Evolutionary conservation across 2,797 vertebrate species (phyloP), one percentile per base, ranked within the genome.

Genomic region (Toxotes lorentzi): DNA sequence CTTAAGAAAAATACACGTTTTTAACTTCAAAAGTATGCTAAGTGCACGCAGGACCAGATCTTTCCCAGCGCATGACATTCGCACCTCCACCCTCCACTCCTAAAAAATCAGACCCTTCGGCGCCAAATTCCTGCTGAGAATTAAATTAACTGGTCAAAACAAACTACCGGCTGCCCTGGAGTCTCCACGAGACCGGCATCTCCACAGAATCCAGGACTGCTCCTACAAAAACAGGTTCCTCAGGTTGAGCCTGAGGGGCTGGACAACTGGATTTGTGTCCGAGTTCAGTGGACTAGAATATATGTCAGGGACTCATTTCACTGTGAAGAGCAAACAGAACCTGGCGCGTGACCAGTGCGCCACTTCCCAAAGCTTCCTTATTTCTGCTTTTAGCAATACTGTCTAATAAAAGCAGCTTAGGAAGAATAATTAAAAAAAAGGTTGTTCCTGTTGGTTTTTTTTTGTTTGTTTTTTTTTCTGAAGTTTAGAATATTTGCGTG

Each of bases 101-200:
- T 43, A 14, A 70, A 82, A 78, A 78, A 63, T 70, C 32, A 16
- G 78, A 78, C 60, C 43, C 73, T 67, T 79, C 9, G 74, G 81
- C 45, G 50, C 72, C 87, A 85, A 66, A 88, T 78, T 83, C 86
- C 88, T 74, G 85, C 76, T 71, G 85, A 81, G 91, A 86, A 82
- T 78, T 78, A 81, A 84, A 90, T 87, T 59, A 88, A 87, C 70
- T 86, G 70, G 78, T 89, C 24, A 76, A 86, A 88, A 91, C 80
- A 87, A 89, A 81, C 71, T 69, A 68, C 62, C 5, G 24, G 84
- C 78, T 86, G 73, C 82, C 77, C 32, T 10, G 77, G 75, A 78
- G 82, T 61, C 40, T 75, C 57, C 38, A 2, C 16, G 40, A 54
- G 11, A 74, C 74, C 43, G 72, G 73, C 65, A 65, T 6, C 47